These are phyloP conservation scores for Microtus montanus DNA, from an alignment of 2,113 vertebrate species.

Conservation along the genomic window DNA sequence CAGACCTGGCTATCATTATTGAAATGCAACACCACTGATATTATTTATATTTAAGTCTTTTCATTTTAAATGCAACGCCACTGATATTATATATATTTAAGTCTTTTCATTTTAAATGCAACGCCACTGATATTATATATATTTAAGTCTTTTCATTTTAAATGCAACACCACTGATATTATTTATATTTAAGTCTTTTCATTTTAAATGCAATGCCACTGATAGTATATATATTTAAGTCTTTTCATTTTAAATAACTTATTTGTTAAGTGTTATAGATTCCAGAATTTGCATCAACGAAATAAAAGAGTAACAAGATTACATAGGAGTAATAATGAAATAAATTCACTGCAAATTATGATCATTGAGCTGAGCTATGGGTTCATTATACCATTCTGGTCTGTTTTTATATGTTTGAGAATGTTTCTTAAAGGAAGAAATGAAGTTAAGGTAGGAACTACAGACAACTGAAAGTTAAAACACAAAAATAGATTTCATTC, in stretches of 20 bases:
- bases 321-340: neutral
- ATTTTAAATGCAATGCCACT: neutral
- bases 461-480: conserved; percentile 25
- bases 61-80: too few relatives aligned
- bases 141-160: too few relatives aligned
- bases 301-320: neutral
- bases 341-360: neutral
- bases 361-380: neutral
- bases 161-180: too few relatives aligned
- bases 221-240: neutral
- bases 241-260: neutral
- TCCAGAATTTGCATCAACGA: neutral
- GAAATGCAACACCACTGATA: neutral
- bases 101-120: neutral
- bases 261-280: neutral
- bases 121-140: neutral
- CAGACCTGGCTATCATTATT: neutral
- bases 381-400: neutral
- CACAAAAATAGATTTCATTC: neutral
- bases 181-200: too few relatives aligned
- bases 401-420: neutral
- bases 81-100: too few relatives aligned
- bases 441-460: neutral
- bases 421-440: conserved; percentile 29
- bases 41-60: too few relatives aligned